Evolutionary conservation across 2,797 vertebrate species (phyloP).

Genomic region (Apogon talboti): DNA sequence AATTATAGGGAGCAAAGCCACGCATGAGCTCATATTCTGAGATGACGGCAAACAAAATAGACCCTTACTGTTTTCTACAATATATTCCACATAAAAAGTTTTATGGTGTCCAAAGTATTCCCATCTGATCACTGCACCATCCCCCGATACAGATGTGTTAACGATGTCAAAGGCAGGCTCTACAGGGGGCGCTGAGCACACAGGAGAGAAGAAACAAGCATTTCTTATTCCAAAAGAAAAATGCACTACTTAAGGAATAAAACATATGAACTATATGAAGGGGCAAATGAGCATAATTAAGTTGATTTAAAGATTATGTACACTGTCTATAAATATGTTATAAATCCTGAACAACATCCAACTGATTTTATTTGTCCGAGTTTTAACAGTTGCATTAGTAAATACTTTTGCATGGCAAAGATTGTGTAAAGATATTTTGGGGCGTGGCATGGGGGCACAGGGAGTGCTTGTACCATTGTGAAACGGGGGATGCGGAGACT

Average conservation of each 20-base stretch:
- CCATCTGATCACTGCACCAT: conserved; percentile 92
- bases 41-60: conserved; percentile 36
- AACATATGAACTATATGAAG: background rate
- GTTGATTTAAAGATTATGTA: too few species aligned
- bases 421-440: background rate
- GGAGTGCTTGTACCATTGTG: conserved; percentile 88
- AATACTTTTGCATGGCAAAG: conserved; percentile 34
- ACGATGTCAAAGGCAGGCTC: conserved; percentile 90
- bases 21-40: conserved; percentile 26
- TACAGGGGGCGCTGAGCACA: conserved; percentile 86
- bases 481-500: conserved; percentile 83
- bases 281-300: too few species aligned
- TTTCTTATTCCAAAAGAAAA: conserved; percentile 25
- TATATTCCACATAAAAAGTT: conserved; percentile 96
- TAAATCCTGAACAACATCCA: too few species aligned
- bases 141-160: conserved; percentile 88
- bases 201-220: conserved; percentile 70
- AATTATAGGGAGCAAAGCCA: background rate
- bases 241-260: background rate
- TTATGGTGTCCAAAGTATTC: conserved; percentile 93
- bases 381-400: too few species aligned
- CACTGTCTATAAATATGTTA: too few species aligned
- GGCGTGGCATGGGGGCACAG: conserved; percentile 39
- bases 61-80: conserved; percentile 95
- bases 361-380: too few species aligned